These are phyloP conservation scores for Lasioglossum zephyrum DNA, from an alignment of 2,888 invertebrate genomes.

Conservation along the genomic window DNA sequence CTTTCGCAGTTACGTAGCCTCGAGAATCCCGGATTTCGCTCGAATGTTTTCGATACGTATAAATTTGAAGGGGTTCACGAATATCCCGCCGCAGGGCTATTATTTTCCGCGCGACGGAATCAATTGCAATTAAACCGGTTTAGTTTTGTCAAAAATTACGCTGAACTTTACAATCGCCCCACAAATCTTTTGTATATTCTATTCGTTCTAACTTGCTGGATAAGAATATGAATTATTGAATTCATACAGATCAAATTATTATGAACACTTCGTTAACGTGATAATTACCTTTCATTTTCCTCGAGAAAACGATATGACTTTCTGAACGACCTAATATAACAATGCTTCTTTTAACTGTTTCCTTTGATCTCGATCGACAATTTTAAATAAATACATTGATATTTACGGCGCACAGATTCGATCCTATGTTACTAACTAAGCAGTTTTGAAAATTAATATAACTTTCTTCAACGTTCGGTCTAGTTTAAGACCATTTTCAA, in stretches of 20 bases:
- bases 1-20: conserved; percentile 54
- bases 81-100: conserved; percentile 12
- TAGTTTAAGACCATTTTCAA: too few relatives aligned
- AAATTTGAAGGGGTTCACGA: neutral
- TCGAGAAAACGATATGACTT: too few relatives aligned
- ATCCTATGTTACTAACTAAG: too few relatives aligned
- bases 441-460: too few relatives aligned
- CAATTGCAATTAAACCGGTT: conserved; percentile 22
- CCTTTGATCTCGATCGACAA: too few relatives aligned
- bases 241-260: neutral
- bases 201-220: too few relatives aligned
- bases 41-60: conserved; percentile 38
- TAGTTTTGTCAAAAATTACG: neutral
- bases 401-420: too few relatives aligned
- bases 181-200: neutral
- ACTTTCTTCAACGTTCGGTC: too few relatives aligned
- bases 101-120: conserved; percentile 22
- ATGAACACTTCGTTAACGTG: too few relatives aligned
- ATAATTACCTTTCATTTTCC: too few relatives aligned
- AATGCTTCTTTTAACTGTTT: neutral
- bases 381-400: too few relatives aligned
- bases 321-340: too few relatives aligned
- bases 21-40: conserved; percentile 37
- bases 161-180: neutral
- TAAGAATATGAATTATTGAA: neutral